Conservation (phyloP, 2,797 vertebrate genomes). For the Eleutherodactylus coqui region DNA sequence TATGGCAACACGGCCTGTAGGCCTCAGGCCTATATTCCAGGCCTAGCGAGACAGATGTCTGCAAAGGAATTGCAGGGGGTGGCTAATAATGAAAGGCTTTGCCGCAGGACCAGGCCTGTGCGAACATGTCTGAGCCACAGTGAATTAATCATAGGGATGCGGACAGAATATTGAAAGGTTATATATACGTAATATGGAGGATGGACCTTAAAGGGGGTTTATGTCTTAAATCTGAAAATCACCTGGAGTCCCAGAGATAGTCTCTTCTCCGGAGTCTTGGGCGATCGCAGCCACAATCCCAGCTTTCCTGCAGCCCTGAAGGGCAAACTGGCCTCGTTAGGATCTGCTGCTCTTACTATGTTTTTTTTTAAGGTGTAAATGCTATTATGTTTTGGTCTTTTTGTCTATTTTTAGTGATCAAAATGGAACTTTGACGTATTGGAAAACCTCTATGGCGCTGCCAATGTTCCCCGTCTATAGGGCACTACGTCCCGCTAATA, state of each 20-base stretch:
- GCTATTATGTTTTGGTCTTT: neutral
- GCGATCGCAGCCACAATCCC: neutral
- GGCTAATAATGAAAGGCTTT: constrained; percentile 26
- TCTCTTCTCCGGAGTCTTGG: neutral
- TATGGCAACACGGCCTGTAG: constrained; percentile 49
- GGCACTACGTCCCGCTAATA: neutral
- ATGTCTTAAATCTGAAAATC: neutral
- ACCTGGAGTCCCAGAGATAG: neutral
- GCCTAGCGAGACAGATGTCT: constrained; percentile 56
- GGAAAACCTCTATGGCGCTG: neutral
- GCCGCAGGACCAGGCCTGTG: constrained; percentile 13
- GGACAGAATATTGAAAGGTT: neutral
- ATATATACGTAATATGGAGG: neutral
- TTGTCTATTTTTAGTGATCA: neutral
- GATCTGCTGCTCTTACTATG: neutral
- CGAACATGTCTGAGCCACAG: constrained; percentile 7
- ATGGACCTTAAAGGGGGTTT: neutral
- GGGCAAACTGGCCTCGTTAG: neutral
- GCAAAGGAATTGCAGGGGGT: constrained; percentile 35
- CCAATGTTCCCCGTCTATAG: neutral
- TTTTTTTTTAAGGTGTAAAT: neutral
- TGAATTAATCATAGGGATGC: neutral
- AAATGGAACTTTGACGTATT: neutral
- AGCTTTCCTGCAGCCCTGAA: neutral
- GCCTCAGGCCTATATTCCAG: constrained; percentile 53